Conservation (phyloP, 1,140 invertebrate species). For the Conus betulinus region DNA sequence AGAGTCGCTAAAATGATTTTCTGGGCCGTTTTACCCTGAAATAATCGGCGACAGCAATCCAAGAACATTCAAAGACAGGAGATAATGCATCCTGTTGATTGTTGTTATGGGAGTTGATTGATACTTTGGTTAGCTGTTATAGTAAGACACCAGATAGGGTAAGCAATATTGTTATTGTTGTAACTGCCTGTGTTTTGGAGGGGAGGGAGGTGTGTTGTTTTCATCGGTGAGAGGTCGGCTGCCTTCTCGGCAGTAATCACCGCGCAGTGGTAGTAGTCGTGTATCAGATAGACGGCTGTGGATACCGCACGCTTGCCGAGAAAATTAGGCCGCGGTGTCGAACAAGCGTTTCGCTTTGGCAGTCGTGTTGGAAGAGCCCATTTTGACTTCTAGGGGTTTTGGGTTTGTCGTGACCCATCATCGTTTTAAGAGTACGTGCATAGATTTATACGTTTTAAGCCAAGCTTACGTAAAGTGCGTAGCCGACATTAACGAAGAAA, state of each 20-base stretch:
- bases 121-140: background rate
- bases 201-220: background rate
- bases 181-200: background rate
- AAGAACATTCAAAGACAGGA: slow-evolving; percentile 32
- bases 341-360: slow-evolving; percentile 44
- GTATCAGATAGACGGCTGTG: slow-evolving; percentile 35
- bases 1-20: background rate
- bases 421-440: background rate
- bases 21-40: background rate
- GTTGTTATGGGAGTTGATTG: slow-evolving; percentile 22
- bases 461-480: background rate
- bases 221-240: background rate
- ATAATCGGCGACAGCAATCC: background rate
- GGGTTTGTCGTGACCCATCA: background rate
- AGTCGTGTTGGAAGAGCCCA: slow-evolving; percentile 34
- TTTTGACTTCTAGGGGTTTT: slow-evolving; percentile 31
- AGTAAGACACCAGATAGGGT: background rate
- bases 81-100: slow-evolving; percentile 35
- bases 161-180: background rate
- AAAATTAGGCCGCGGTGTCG: slow-evolving; percentile 48
- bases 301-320: slow-evolving; percentile 37
- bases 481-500: background rate
- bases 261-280: slow-evolving; percentile 23
- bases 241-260: slow-evolving; percentile 31
- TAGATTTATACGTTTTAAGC: background rate